Evolutionary conservation across 2,113 vertebrate genomes (phyloP), one percentile per base, ranked within the genome.

Genomic region (Apteryx owenii): DNA sequence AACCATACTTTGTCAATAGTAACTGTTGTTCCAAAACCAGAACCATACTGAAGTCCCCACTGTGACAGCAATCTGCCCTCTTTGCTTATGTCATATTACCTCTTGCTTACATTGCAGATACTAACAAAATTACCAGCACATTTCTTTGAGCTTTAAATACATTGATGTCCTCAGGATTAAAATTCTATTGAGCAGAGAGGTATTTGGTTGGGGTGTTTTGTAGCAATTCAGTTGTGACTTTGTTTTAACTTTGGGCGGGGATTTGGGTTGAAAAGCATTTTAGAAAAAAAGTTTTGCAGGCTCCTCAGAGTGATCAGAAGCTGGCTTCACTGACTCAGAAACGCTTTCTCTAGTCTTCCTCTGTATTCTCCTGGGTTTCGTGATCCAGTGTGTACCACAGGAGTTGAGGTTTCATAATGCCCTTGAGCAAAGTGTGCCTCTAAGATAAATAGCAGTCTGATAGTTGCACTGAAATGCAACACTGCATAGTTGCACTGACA

Each of bases 341-440:
- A 81, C 78, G 69, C 42, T 92, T 81, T 89, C 69, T 66, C 17
- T 51, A 4, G 20, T 62, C 38, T 87, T 92, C 88, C 58, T 73
- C 2, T 81, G 73, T 77, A 72, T 44, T 87, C 48, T 66, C 22
- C 19, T 2, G 2, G 23, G 18, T 72, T 95, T 85, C 92, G 75
- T 1, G 6, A 68, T 70, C 40, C 76, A 26, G 0, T 31, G n/a
- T 46, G 46, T 92, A 53, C 62, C 26, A 26, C 26, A 64, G 36
- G 29, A 91, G 81, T 73, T 95, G 81, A 79, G 58, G 53, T 94
- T 95, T 95, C 92, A 42, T 28, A 77, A 70, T 28, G 29, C 53
- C 54, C 73, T 93, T 89, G 78, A 88, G 81, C 44, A 70, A 83
- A 73, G 36, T 12, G 36, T 51, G 36, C 88, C 88, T 93, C 82